Evolutionary conservation across 2,888 invertebrate species (phyloP), one percentile per base, ranked within the genome.

Genomic region (Thymelicus lineola): DNA sequence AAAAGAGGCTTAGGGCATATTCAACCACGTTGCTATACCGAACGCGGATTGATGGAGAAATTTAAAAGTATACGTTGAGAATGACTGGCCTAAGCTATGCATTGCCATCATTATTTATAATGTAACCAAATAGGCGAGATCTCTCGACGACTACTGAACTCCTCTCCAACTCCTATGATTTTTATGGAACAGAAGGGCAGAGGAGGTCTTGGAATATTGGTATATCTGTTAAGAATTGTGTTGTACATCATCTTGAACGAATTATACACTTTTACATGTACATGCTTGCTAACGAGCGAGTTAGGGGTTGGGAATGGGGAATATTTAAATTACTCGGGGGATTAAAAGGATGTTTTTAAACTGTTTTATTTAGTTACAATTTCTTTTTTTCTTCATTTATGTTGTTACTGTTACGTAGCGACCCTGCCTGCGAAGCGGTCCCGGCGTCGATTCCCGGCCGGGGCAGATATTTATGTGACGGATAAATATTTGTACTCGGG

Each of bases 101-200:
- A 82, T 76, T 74, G 73, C 75, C 82, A 80, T 86, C 89, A 86
- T 90, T 90, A 90, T 86, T 89, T 86, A 88, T 83, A 86, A 82
- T 80, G 80, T 80, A 79, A 77, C 89, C 85, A 87, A 46, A 76
- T 62, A 68, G 35, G 14, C n/a, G 50, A 70, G 86, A 85, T 72
- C 86, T 71, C 73, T 72, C 59, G 70, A 50, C 66, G 50, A 73
- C 65, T 48, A 67, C 58, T 28, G 58, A 36, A 74, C 70, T 48
- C 60, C 61, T 62, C 59, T 45, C 42, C n/a, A 46, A 55, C 10
- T 36, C 17, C 70, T 62, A 46, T 14, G 66, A 55, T 67, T 6
- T 64, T 42, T 53, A 57, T 9, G 9, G 55, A 10, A 42, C n/a
- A 46, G n/a, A 45, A 75, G 68, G 58, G 72, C 66, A 63, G 42